Evolutionary conservation across 2,797 vertebrate species (phyloP), one percentile per base, ranked within the genome.

Genomic region (Gastrophryne carolinensis): DNA sequence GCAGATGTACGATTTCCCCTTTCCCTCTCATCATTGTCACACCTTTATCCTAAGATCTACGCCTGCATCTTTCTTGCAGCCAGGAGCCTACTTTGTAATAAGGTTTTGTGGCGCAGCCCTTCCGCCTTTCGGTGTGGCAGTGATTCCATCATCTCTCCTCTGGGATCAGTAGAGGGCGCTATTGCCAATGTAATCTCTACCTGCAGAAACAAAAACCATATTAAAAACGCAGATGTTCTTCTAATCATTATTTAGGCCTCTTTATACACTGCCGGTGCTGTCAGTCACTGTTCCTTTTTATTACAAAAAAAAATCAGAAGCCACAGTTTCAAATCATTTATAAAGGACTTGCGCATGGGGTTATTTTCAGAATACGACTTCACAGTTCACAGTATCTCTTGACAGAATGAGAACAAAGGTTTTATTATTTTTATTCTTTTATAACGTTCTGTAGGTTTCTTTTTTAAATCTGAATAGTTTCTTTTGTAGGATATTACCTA

Each of bases 181-280:
- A 65, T 77, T 77, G 60, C 24, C 60, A 65, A 72, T 65, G 8
- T 58, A 77, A 71, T 77, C 60, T 23, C 35, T 39, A 13, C 5
- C 21, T 39, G 1, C 6, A 52, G 32, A 2, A 24, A 34, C 11
- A 52, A 65, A 77, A 57, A 30, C 19, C 60, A 50, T 58, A 72
- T 71, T 71, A 65, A 57, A 71, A 72, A 64, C 60, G 6, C 67
- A 77, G 60, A 71, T 71, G 60, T 63, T 71, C 66, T 29, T 57
- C 21, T 64, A 77, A 72, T 77, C 75, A 77, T 77, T 77, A 61
- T 75, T 75, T 68, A 77, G 67, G 57, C 58, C 53, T 58, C 75
- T 65, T 65, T 57, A 50, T 71, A 72, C 26, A 72, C 49, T 58
- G 58, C 63, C 67, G 57, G 60, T 50, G 41, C 52, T 49, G 58